Evolutionary conservation across 2,113 vertebrate genomes (phyloP), one percentile per base, ranked within the genome.

Genomic region (Antennarius striatus): DNA sequence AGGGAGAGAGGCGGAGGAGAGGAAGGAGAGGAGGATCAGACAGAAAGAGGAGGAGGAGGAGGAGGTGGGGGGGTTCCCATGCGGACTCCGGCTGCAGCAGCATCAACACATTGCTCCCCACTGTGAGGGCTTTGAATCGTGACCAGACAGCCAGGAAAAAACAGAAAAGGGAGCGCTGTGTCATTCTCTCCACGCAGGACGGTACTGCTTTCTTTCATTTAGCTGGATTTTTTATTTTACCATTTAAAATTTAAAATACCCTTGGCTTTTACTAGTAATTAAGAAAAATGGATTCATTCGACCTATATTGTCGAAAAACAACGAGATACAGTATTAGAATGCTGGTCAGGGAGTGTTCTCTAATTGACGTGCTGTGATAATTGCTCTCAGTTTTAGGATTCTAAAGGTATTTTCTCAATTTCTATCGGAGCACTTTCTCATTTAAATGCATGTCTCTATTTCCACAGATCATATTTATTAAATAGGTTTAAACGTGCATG

Each of bases 101-200:
- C 64, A 84, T 64, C 71, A 68, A 75, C 85, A 85, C 81, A 83
- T 62, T 77, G 75, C 70, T 60, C 63, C 77, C 71, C 39, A 11
- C 66, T 63, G 84, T 47, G 83, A 81, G 70, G 68, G 85, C 78
- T 91, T 85, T 85, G 86, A 90, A 86, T 91, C 90, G 88, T 91
- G 90, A 90, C 90, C 90, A 88, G 80, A 86, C 87, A 86, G 61
- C 64, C 71, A 56, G 63, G 54, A 73, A 63, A 22, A 69, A 77
- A 66, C 40, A 79, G 60, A 56, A 61, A 65, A 82, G 56, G 79
- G 78, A 76, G 78, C 61, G 75, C 39, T 64, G 68, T 76, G 78
- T 71, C 75, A 71, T 68, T 63, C 58, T 56, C 73, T 75, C 58
- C 62, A 49, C 65, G 53, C 73, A 69, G 61, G 75, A 82, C 48